Evolutionary conservation across 1,140 invertebrate genomes (phyloP), one percentile per base, ranked within the genome.

Genomic region (Drosophila tani): DNA sequence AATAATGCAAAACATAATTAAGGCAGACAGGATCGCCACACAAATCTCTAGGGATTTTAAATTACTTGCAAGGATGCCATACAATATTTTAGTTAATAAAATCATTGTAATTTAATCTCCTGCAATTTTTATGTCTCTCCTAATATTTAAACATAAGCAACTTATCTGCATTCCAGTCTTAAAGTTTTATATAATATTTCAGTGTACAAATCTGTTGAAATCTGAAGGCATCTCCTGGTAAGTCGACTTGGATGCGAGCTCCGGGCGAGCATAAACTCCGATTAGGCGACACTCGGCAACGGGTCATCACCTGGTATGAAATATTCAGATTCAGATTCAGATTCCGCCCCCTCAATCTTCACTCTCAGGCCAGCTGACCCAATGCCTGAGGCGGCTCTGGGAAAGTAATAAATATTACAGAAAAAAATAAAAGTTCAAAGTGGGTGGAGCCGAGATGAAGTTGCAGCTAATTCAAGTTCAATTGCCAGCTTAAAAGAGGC

Each of bases 221-320:
- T 63, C 41, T 45, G 43, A 32, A 19, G 27, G 21, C 38, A 41
- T 21, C 50, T 60, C 32, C 19, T 45, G 68, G 38, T 79, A 80
- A 86, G 78, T 66, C 76, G 82, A 86, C 83, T 79, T 74, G 81
- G 67, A 69, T 77, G 47, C 47, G 62, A 66, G 79, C 87, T 62
- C 70, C 71, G 75, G 91, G 87, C 87, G 79, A 68, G 80, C 85
- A 92, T 92, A 92, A 92, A 91, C 84, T 92, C 81, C 91, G 91
- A 92, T 92, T 92, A 92, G 83, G 79, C 71, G 79, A 85, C 78
- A 88, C 71, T 71, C 70, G 74, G 67, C 70, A 55, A 62, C 62
- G 51, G 74, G 56, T 49, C 81, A 58, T 66, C 79, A 51, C 49
- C 45, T 56, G 62, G 65, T 4, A 65, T 62, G 63, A 65, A 65